Conservation (phyloP, 2,888 invertebrate genomes). For the Xanthia icteritia region DNA sequence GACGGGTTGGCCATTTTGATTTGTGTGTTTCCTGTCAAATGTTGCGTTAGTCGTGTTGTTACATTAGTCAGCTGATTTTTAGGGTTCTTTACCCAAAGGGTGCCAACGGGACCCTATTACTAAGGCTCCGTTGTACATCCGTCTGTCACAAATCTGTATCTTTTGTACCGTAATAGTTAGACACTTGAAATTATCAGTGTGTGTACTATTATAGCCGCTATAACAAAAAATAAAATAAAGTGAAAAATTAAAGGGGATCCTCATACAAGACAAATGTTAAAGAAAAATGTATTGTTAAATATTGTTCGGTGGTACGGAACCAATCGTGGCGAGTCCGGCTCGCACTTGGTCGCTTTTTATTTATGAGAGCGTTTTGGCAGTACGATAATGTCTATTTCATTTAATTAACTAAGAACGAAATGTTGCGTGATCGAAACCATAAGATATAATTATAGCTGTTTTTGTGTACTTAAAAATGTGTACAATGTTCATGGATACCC, state of each 20-base stretch:
- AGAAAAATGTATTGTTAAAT: neutral
- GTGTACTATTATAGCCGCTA: neutral
- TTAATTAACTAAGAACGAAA: neutral
- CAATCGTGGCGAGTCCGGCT: neutral
- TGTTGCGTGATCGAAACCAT: neutral
- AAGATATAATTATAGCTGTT: neutral
- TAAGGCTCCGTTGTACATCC: no score
- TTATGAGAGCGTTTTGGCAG: constrained; percentile 1
- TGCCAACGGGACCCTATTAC: neutral
- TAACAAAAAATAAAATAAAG: neutral
- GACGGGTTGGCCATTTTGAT: constrained; percentile 43
- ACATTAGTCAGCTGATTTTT: neutral
- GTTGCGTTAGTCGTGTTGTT: constrained; percentile 8
- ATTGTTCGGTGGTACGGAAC: neutral
- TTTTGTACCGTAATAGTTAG: no score
- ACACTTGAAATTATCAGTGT: neutral
- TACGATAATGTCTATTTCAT: neutral
- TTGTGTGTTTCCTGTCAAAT: constrained; percentile 44
- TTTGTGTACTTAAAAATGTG: neutral
- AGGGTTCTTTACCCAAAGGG: no score
- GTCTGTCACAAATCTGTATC: neutral
- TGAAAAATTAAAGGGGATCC: no score
- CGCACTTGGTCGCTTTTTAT: neutral
- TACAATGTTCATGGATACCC: neutral
- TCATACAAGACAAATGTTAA: neutral